These are phyloP conservation scores for Cephus pygmeus DNA, from an alignment of 2,888 invertebrate genomes.

Conservation along the genomic window DNA sequence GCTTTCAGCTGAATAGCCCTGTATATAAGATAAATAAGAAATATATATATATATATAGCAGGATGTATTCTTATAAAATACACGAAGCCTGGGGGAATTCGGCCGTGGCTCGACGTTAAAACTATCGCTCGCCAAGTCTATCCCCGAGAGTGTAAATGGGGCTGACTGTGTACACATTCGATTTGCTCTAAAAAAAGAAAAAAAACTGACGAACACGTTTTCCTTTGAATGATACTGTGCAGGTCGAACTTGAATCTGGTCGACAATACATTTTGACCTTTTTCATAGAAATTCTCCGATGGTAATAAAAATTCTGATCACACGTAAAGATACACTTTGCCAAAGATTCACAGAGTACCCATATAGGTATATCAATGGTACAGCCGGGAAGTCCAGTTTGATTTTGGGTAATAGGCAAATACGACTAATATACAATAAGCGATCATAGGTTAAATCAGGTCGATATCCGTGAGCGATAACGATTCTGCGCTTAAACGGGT, in stretches of 20 bases:
- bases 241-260: not conserved
- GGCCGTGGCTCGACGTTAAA: slow-evolving; percentile 24
- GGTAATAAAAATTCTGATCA: not conserved
- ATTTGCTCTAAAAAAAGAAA: slow-evolving; percentile 16
- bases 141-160: slow-evolving; percentile 28
- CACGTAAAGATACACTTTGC: not conserved
- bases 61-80: not conserved
- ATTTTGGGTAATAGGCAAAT: not conserved
- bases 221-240: not conserved
- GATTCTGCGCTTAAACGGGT: not conserved
- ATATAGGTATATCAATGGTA: not conserved
- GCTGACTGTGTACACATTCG: slow-evolving; percentile 34
- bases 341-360: not conserved
- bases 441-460: not conserved
- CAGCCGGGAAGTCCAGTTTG: not conserved
- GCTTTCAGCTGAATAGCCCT: too few relatives aligned
- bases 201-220: not conserved
- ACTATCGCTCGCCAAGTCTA: slow-evolving; percentile 35
- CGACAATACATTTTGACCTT: not conserved
- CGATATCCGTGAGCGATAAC: not conserved
- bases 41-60: not conserved
- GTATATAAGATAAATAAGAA: too few relatives aligned
- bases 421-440: not conserved
- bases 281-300: too few relatives aligned
- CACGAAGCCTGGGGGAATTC: not conserved